Evolutionary conservation across 1,140 invertebrate genomes (phyloP).

Genomic region (Drosophila pseudoananassae): DNA sequence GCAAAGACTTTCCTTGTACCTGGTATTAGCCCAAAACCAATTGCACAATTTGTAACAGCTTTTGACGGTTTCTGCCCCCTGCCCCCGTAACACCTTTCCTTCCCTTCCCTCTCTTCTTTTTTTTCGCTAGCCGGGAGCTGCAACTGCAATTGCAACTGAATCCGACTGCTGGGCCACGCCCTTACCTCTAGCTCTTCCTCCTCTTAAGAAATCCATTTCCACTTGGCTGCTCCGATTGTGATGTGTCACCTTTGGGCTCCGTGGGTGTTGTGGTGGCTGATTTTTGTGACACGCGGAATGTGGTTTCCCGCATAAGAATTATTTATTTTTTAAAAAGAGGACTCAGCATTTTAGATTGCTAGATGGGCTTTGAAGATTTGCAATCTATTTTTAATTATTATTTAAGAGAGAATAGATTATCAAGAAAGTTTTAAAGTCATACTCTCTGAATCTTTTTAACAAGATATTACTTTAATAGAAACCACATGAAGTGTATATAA

Average conservation of each 20-base stretch:
- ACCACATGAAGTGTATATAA: no score
- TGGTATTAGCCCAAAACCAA: constrained; percentile 77
- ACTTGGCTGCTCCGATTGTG: constrained; percentile 1
- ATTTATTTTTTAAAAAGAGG: background rate
- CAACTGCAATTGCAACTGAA: constrained; percentile 34
- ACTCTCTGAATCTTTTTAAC: background rate
- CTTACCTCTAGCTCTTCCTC: constrained; percentile 6
- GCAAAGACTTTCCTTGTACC: constrained; percentile 27
- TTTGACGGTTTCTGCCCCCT: constrained; percentile 60
- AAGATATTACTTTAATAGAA: background rate
- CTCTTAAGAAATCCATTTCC: constrained; percentile 5
- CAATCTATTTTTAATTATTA: background rate
- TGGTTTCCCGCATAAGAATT: constrained; percentile 1
- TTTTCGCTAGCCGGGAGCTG: constrained; percentile 40
- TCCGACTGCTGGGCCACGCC: constrained; percentile 44
- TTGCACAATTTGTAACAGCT: constrained; percentile 81
- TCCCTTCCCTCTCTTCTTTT: background rate
- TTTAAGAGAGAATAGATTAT: no score
- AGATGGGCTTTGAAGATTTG: background rate
- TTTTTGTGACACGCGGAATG: constrained; percentile 28
- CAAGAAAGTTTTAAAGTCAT: no score
- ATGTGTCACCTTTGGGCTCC: constrained; percentile 3
- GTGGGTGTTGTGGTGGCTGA: constrained; percentile 29
- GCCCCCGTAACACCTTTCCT: constrained; percentile 25
- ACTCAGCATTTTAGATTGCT: background rate